Base-by-base conservation (phyloP, 2,888 invertebrate genomes). In the Yponomeuta sedellus region DNA sequence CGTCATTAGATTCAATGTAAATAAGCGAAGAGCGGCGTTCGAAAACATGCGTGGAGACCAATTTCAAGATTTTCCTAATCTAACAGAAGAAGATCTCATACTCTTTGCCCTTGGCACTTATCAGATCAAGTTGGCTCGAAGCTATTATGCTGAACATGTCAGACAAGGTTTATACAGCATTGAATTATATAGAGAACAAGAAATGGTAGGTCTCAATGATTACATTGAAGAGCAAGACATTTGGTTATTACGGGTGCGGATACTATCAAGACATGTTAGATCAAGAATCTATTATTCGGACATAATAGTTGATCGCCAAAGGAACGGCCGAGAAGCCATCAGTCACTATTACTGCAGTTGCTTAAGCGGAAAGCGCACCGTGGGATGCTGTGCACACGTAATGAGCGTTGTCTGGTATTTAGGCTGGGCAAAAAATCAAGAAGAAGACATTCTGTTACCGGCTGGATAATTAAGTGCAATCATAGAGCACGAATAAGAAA, bases 21-120 rank as follows among this genome's bases (percentile, higher is more conserved):
- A 28, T 28, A 28, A 5, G 5, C 28, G 5, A 28, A 28, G 28
- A 28, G 28, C 28, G 5, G 5, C 28, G 5, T 28, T 28, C 28
- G 3, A 28, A 28, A 28, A 5, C 5, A 28, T 28, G 3, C 2
- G 3, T 5, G 28, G 28, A 2, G 28, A 28, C 5, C 28, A 28
- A 5, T 5, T 5, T 28, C 5, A 28, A 2, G 28, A 61, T 58
- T 69, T 70, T 66, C 69, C 68, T 64, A 39, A 58, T 59, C 63
- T 69, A 39, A 67, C 66, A 39, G 66, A 66, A 57, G 62, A 69
- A 59, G 66, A 69, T 65, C 57, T 68, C 11, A 68, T 68, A 44
- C 44, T 69, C 28, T 67, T 66, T 40, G 68, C 68, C 20, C 59
- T 69, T 59, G 66, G 69, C n/a, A 67, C 68, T 20, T 70, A 69